Conservation (phyloP, 2,113 vertebrate species). For the Prolemur simus region DNA sequence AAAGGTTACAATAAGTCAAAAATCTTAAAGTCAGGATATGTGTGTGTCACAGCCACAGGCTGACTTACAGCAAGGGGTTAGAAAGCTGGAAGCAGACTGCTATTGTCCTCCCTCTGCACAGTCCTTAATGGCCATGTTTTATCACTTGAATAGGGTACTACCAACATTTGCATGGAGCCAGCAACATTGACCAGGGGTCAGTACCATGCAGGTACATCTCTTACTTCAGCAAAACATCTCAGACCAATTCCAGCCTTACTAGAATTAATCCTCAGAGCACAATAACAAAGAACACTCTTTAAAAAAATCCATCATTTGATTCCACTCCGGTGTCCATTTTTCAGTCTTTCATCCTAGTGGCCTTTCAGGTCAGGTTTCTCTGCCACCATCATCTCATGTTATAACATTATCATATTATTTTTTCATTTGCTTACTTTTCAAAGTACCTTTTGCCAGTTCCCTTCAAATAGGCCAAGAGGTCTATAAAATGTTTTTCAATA, state of each 20-base stretch:
- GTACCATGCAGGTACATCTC: neutral
- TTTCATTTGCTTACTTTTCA: conserved; percentile 35
- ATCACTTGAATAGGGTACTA: neutral
- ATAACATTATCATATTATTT: neutral
- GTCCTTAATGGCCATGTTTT: neutral
- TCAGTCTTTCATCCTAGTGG: neutral
- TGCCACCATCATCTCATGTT: neutral
- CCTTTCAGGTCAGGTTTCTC: neutral
- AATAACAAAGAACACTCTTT: neutral
- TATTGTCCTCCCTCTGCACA: neutral
- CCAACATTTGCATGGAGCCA: neutral
- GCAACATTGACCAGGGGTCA: neutral
- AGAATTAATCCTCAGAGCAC: neutral
- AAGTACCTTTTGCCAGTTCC: neutral
- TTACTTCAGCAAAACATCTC: neutral
- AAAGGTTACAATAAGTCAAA: neutral
- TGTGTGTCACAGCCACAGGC: neutral
- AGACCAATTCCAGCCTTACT: neutral
- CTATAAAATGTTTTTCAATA: neutral
- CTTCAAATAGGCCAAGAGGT: neutral
- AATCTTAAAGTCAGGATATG: neutral
- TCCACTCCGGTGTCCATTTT: neutral
- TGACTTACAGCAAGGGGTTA: neutral
- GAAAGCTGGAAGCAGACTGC: neutral
- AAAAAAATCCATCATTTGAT: neutral